A percentile compares a stretch with the other conserved stretches of the same genome.
Conservation (phyloP, 1,140 invertebrate species). For the Drosophila simulans region DNA sequence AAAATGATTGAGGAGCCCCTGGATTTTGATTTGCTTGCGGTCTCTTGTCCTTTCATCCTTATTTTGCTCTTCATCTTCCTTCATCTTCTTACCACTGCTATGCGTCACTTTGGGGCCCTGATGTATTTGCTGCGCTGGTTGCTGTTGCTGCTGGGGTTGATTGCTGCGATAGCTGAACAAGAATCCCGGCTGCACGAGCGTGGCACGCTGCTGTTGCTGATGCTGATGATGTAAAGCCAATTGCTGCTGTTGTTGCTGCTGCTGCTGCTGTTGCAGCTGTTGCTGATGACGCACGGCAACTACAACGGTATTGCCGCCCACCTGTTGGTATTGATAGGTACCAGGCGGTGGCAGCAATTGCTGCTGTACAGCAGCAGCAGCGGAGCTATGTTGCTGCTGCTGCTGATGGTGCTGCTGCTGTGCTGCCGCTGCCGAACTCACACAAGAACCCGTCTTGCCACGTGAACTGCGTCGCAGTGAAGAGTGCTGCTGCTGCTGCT, state of each 20-base stretch:
- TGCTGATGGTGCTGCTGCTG: slow-evolving; percentile 65
- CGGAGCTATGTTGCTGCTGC: slow-evolving; percentile 58
- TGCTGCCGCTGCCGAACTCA: slow-evolving; percentile 79
- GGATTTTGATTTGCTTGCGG: slow-evolving; percentile 50
- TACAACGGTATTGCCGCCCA: slow-evolving; percentile 72
- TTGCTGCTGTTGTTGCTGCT: slow-evolving; percentile 58
- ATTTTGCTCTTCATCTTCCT: slow-evolving; percentile 12
- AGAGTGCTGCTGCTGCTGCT: slow-evolving; percentile 65
- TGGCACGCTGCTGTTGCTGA: slow-evolving; percentile 62
- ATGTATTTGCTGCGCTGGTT: slow-evolving; percentile 40
- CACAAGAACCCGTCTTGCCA: slow-evolving; percentile 85
- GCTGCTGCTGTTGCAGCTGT: slow-evolving; percentile 68
- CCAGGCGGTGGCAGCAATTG: slow-evolving; percentile 53
- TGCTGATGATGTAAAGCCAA: slow-evolving; percentile 55
- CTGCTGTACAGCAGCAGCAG: slow-evolving; percentile 62
- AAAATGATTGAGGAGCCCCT: background rate
- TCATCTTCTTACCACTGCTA: slow-evolving; percentile 74
- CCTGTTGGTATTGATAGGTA: slow-evolving; percentile 72
- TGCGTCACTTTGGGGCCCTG: slow-evolving; percentile 68
- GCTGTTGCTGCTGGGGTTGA: slow-evolving; percentile 54
- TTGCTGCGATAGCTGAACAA: slow-evolving; percentile 75
- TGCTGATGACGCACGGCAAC: slow-evolving; percentile 72
- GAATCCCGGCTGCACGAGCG: slow-evolving; percentile 77
- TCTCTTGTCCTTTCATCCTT: slow-evolving; percentile 33
- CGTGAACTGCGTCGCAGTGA: slow-evolving; percentile 83